These are phyloP conservation scores for Orgyia antiqua DNA, from an alignment of 2,888 invertebrate genomes.

Conservation along the genomic window DNA sequence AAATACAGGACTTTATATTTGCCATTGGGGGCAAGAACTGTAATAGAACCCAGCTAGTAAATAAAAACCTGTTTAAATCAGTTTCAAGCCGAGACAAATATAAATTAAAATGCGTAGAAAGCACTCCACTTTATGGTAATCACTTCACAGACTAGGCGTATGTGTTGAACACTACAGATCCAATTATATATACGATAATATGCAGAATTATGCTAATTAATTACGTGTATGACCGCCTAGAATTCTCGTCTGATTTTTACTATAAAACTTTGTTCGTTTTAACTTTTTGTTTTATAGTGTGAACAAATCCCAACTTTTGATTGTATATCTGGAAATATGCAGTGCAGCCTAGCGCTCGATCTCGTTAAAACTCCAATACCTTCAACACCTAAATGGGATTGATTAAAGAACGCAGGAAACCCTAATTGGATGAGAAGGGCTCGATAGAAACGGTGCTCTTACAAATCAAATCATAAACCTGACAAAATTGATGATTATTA, in stretches of 20 bases:
- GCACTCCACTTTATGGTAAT: too few species aligned
- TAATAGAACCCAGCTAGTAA: background rate
- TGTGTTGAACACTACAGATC: slow-evolving; percentile 9
- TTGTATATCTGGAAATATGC: slow-evolving; percentile 18
- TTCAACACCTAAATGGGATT: slow-evolving; percentile 28
- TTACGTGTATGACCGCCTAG: slow-evolving; percentile 9
- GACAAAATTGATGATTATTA: slow-evolving; percentile 24
- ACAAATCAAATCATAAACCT: slow-evolving; percentile 14
- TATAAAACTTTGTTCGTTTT: slow-evolving; percentile 10
- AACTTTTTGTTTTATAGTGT: slow-evolving; percentile 22
- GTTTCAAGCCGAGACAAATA: too few species aligned
- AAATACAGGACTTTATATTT: too few species aligned
- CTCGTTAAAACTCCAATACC: slow-evolving; percentile 28
- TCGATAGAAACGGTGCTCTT: slow-evolving; percentile 4
- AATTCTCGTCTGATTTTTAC: slow-evolving; percentile 12
- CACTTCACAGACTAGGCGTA: background rate
- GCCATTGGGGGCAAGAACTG: too few species aligned
- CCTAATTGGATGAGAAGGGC: slow-evolving; percentile 32
- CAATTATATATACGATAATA: slow-evolving; percentile 15
- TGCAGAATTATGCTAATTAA: slow-evolving; percentile 13
- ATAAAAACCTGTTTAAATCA: too few species aligned
- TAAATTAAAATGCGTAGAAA: background rate
- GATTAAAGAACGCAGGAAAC: slow-evolving; percentile 28
- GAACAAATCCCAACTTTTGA: slow-evolving; percentile 18
- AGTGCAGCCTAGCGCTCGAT: slow-evolving; percentile 13